phyloP scores from a whole-genome alignment of 1,140 invertebrate species.

The Plodia interpunctella region DNA sequence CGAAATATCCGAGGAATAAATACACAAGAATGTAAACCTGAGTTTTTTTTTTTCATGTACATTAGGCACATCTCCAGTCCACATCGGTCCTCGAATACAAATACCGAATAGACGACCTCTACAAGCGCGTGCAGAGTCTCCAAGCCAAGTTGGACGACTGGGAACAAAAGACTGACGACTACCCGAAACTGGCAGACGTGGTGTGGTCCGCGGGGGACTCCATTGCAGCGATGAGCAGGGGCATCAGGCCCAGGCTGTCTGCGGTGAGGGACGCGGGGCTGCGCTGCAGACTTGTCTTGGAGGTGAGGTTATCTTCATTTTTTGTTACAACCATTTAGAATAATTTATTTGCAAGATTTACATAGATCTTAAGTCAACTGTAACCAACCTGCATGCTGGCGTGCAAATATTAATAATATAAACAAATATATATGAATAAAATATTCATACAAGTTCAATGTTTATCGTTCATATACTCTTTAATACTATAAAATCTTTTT shows the following conservation, averaged over 20 bases:
- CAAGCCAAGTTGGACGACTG: constrained; percentile 66
- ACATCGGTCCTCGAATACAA: constrained; percentile 61
- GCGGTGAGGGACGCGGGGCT: constrained; percentile 39
- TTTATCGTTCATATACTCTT: too few species aligned
- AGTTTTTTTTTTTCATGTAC: too few species aligned
- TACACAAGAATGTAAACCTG: too few species aligned
- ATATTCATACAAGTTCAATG: too few species aligned
- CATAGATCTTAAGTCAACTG: too few species aligned
- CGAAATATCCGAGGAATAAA: too few species aligned
- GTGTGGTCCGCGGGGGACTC: constrained; percentile 65
- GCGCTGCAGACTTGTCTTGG: constrained; percentile 46
- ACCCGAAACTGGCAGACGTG: constrained; percentile 46
- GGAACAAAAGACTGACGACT: constrained; percentile 60
- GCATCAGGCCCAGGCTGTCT: constrained; percentile 34
- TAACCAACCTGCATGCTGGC: too few species aligned
- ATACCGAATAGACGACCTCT: constrained; percentile 69
- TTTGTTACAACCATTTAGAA: too few species aligned
- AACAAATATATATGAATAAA: too few species aligned
- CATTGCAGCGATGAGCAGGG: constrained; percentile 52
- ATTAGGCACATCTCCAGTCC: constrained; percentile 63
- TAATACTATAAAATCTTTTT: too few species aligned
- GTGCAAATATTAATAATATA: too few species aligned
- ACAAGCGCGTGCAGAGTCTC: constrained; percentile 44
- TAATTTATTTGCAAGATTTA: too few species aligned
- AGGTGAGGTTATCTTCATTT: constrained; percentile 30